A percentile compares a stretch with the other conserved stretches of the same genome.
These are phyloP conservation scores for Nothoprocta perdicaria DNA, from an alignment of 2,113 vertebrate genomes.

Conservation along the genomic window DNA sequence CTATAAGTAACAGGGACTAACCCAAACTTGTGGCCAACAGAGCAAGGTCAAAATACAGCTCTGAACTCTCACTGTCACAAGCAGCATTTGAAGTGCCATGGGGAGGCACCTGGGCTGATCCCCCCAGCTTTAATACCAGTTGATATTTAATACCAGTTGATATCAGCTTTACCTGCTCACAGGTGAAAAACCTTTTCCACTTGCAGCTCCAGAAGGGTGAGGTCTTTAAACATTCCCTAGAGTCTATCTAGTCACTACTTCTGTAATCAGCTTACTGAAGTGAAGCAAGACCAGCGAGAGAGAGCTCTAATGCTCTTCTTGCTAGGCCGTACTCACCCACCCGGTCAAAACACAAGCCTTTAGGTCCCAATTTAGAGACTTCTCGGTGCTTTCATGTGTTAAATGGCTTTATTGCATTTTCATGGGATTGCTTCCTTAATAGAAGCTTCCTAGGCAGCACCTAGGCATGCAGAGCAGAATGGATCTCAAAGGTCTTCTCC, in stretches of 20 bases:
- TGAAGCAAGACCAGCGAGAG: background rate
- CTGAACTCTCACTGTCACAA: conserved; percentile 8
- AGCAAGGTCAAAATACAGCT: conserved; percentile 21
- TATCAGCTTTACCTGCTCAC: background rate
- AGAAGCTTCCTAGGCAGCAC: background rate
- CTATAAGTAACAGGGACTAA: background rate
- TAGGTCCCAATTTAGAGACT: background rate
- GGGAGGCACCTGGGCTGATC: accelerated
- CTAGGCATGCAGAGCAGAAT: background rate
- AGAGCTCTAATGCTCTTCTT: background rate
- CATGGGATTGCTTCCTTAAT: background rate
- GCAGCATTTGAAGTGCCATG: background rate
- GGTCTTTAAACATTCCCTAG: background rate
- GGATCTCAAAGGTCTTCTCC: background rate
- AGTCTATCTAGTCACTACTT: background rate
- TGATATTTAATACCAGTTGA: background rate
- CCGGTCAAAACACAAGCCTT: background rate
- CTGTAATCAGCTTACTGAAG: background rate
- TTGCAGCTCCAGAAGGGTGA: background rate
- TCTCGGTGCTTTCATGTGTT: accelerated
- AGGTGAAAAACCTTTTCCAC: background rate
- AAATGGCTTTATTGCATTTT: background rate
- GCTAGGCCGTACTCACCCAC: background rate
- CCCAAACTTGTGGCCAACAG: background rate
- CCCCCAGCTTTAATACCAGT: background rate